A percentile compares a stretch with the other conserved stretches of the same genome.
Conservation (phyloP, 2,888 invertebrate genomes). For the Trachelus troglodyta region DNA sequence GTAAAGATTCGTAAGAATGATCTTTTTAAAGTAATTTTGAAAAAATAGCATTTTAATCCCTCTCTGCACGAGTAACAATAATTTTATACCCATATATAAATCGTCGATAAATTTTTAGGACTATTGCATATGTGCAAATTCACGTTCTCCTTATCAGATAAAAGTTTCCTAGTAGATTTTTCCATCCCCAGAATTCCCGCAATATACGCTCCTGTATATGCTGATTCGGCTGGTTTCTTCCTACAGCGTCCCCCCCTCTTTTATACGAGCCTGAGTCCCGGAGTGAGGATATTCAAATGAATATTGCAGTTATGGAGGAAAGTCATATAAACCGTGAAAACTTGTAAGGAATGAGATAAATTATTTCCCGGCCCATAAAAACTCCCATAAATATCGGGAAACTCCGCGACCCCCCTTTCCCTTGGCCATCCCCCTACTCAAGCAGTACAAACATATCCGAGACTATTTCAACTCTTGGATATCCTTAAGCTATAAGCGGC, state of each 20-base stretch:
- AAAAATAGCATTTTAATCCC: too few relatives aligned
- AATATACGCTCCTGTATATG: conserved; percentile 19
- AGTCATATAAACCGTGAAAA: conserved; percentile 38
- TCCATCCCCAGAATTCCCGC: conserved; percentile 7
- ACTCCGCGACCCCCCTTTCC: neutral
- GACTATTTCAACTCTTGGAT: neutral
- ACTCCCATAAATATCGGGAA: conserved; percentile 42
- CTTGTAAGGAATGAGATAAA: conserved; percentile 44
- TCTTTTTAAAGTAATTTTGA: too few relatives aligned
- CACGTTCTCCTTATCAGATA: neutral
- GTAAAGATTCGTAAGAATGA: too few relatives aligned
- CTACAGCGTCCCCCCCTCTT: conserved; percentile 9
- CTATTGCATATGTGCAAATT: neutral
- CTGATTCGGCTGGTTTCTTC: conserved; percentile 20
- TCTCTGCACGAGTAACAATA: too few relatives aligned
- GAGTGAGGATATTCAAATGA: conserved; percentile 44
- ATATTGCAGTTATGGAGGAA: conserved; percentile 41
- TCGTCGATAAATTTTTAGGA: too few relatives aligned
- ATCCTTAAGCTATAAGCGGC: neutral
- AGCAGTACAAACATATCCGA: neutral
- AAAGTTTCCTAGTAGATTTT: neutral
- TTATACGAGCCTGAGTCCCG: conserved; percentile 11
- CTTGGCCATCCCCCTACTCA: neutral
- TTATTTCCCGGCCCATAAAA: conserved; percentile 44
- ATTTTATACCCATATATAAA: too few relatives aligned